A percentile compares a stretch with the other conserved stretches of the same genome.
Evolutionary conservation across 2,113 vertebrate species (phyloP).

Genomic region (Cyanistes caeruleus): DNA sequence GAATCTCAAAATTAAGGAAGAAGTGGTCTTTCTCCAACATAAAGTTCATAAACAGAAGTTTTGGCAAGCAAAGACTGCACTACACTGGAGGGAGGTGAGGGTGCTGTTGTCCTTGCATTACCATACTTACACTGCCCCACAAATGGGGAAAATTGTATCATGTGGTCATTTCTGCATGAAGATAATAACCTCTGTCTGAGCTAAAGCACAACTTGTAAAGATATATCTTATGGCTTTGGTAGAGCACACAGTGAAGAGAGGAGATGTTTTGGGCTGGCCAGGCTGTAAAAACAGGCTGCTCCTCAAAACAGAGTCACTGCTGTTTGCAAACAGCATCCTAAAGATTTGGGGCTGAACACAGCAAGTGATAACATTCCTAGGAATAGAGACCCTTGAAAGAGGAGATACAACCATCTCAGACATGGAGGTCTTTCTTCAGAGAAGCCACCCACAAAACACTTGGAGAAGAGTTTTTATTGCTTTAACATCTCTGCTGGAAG

Average conservation of each 20-base stretch:
- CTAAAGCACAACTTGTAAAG: neutral
- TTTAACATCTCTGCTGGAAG: neutral
- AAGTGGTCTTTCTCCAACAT: neutral
- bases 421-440: neutral
- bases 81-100: neutral
- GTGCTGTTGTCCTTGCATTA: neutral
- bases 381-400: neutral
- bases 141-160: neutral
- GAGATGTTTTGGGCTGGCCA: neutral
- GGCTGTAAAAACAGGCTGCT: neutral
- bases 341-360: neutral
- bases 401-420: neutral
- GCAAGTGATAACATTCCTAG: rapidly evolving
- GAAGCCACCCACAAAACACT: rapidly evolving
- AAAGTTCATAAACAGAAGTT: neutral
- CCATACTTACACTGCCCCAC: neutral
- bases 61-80: neutral
- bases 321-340: neutral
- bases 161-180: neutral
- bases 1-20: neutral
- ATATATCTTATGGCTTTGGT: rapidly evolving
- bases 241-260: neutral
- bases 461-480: neutral
- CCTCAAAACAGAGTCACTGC: neutral
- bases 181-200: neutral